phyloP scores from a whole-genome alignment of 2,113 vertebrate species.

The Anseranas semipalmata region DNA sequence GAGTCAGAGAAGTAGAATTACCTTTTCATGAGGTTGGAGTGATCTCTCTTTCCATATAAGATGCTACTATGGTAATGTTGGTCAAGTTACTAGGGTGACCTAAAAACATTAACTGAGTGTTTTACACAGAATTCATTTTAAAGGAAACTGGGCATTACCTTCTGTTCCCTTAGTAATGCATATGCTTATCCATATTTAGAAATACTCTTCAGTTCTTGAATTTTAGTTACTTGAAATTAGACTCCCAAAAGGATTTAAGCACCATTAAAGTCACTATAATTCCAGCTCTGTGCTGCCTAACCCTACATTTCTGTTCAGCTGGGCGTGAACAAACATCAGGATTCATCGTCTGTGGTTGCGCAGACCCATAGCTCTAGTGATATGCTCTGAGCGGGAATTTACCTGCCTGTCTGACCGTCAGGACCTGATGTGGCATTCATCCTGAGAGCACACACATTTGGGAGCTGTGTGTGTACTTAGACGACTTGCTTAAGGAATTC shows the following conservation, averaged over 20 bases:
- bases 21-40: conserved; percentile 52
- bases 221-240: not conserved
- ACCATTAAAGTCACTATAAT: not conserved
- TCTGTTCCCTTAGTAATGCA: conserved; percentile 24
- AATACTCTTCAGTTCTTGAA: not conserved
- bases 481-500: not conserved
- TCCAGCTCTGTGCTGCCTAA: not conserved
- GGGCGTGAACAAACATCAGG: not conserved
- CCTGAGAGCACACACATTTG: not conserved
- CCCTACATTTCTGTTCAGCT: not conserved
- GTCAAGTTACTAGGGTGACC: conserved; percentile 50
- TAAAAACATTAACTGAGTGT: conserved; percentile 52
- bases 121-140: conserved; percentile 32
- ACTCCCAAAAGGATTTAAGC: not conserved
- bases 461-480: not conserved
- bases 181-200: not conserved
- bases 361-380: not conserved
- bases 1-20: conserved; percentile 71
- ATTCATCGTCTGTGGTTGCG: not conserved
- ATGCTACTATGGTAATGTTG: conserved; percentile 50
- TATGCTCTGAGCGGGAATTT: not conserved
- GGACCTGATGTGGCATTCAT: not conserved
- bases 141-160: conserved; percentile 26
- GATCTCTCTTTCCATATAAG: conserved; percentile 59
- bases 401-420: not conserved